phyloP scores from a whole-genome alignment of 2,888 invertebrate genomes.

The Drosophila barbarae region DNA sequence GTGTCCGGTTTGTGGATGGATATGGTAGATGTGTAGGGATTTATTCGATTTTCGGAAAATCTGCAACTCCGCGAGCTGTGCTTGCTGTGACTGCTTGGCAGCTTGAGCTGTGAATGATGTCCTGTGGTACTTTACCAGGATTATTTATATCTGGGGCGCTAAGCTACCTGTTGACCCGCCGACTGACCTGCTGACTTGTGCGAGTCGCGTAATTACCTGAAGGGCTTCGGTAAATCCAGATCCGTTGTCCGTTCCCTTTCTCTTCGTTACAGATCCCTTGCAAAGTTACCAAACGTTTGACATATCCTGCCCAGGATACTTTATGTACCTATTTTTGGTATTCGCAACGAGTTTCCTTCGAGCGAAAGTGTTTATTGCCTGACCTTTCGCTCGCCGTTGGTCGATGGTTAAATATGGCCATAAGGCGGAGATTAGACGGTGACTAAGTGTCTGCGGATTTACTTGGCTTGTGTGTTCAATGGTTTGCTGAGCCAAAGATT shows the following conservation, averaged over 20 bases:
- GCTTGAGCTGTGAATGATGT: conserved; percentile 63
- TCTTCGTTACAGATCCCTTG: conserved; percentile 14
- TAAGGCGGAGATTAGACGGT: conserved; percentile 24
- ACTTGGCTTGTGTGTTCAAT: conserved; percentile 5
- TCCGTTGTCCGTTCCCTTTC: not conserved
- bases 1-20: conserved; percentile 1
- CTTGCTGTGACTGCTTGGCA: conserved; percentile 48
- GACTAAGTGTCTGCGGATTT: conserved; percentile 32
- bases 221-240: conserved; percentile 44
- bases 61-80: conserved; percentile 26
- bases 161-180: conserved; percentile 20
- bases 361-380: conserved; percentile 46
- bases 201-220: conserved; percentile 62
- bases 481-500: conserved; percentile 22
- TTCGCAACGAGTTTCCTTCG: not conserved
- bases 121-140: conserved; percentile 53
- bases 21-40: not conserved
- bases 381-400: conserved; percentile 50
- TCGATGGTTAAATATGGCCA: conserved; percentile 18
- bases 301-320: conserved; percentile 28
- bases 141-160: conserved; percentile 63
- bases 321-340: conserved; percentile 7
- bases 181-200: conserved; percentile 44
- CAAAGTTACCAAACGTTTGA: conserved; percentile 39
- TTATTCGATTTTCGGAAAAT: not conserved